Evolutionary conservation across 2,113 vertebrate genomes (phyloP).

Genomic region (Leptosomus discolor): DNA sequence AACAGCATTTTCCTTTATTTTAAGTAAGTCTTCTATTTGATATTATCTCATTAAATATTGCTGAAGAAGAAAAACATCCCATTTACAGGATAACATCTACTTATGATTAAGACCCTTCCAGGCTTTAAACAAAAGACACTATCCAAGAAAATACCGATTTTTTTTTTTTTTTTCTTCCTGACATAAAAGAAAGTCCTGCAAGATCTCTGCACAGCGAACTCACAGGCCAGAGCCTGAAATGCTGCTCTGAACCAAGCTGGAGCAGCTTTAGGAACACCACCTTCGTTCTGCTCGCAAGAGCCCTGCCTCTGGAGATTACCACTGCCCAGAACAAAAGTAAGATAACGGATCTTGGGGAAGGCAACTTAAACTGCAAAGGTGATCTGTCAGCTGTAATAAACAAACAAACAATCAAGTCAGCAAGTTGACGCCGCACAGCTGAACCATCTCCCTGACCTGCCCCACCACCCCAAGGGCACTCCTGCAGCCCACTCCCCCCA

Average conservation of each 20-base stretch:
- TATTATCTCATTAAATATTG: background rate
- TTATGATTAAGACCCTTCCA: background rate
- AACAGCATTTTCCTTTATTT: background rate
- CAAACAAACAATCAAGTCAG: no score
- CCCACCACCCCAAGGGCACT: background rate
- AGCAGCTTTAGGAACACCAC: background rate
- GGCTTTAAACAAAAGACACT: background rate
- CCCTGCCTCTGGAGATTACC: no score
- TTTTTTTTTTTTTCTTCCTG: background rate
- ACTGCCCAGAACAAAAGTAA: background rate
- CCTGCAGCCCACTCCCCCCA: background rate
- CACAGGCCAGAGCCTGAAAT: fast-evolving
- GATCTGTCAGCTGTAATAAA: background rate
- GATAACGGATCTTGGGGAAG: fast-evolving
- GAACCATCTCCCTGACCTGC: background rate
- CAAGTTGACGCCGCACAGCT: background rate
- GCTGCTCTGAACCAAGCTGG: background rate
- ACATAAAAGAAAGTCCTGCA: background rate
- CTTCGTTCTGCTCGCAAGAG: fast-evolving
- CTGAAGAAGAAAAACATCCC: background rate
- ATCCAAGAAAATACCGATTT: background rate
- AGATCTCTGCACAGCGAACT: fast-evolving
- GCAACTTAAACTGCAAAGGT: fast-evolving
- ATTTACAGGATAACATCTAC: conserved; percentile 24
- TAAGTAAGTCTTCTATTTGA: background rate